phyloP scores from a whole-genome alignment of 2,888 invertebrate species.

The Leptarthrus brevirostris region DNA sequence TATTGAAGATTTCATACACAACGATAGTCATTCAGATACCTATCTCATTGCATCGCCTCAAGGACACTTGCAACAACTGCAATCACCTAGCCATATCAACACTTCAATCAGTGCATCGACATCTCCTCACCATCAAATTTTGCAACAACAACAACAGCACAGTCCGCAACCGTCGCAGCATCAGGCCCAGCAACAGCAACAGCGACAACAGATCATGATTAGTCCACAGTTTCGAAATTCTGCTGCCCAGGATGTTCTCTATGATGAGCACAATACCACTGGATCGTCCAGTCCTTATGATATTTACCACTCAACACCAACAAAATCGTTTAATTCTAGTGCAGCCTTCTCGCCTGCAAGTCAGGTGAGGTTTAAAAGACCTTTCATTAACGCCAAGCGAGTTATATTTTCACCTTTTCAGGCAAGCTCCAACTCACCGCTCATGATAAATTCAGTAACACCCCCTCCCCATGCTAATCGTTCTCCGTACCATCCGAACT shows the following conservation, averaged over 20 bases:
- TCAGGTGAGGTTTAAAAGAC: slow-evolving; percentile 66
- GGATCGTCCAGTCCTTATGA: slow-evolving; percentile 65
- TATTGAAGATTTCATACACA: slow-evolving; percentile 79
- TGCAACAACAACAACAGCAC: slow-evolving; percentile 57
- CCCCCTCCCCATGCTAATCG: slow-evolving; percentile 66
- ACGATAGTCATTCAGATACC: slow-evolving; percentile 33
- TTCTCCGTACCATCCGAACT: slow-evolving; percentile 61
- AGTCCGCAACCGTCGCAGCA: slow-evolving; percentile 56
- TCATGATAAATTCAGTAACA: slow-evolving; percentile 66
- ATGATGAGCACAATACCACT: slow-evolving; percentile 58
- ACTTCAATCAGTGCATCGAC: slow-evolving; percentile 56
- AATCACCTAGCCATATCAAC: slow-evolving; percentile 59
- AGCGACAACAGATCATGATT: slow-evolving; percentile 51
- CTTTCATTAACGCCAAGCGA: neutral
- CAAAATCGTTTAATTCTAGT: slow-evolving; percentile 62
- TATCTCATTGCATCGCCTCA: slow-evolving; percentile 45
- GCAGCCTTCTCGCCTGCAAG: slow-evolving; percentile 76
- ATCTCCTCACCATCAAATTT: slow-evolving; percentile 54
- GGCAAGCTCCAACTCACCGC: slow-evolving; percentile 70
- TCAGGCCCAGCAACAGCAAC: slow-evolving; percentile 56
- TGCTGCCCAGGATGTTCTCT: slow-evolving; percentile 52
- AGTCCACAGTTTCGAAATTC: slow-evolving; percentile 55
- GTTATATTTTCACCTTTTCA: slow-evolving; percentile 51
- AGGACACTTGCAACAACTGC: slow-evolving; percentile 56
- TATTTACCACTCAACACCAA: slow-evolving; percentile 66